A percentile compares a stretch with the other conserved stretches of the same genome.
Conservation (phyloP, 2,113 vertebrate species). For the Mesembrinibis cayennensis region DNA sequence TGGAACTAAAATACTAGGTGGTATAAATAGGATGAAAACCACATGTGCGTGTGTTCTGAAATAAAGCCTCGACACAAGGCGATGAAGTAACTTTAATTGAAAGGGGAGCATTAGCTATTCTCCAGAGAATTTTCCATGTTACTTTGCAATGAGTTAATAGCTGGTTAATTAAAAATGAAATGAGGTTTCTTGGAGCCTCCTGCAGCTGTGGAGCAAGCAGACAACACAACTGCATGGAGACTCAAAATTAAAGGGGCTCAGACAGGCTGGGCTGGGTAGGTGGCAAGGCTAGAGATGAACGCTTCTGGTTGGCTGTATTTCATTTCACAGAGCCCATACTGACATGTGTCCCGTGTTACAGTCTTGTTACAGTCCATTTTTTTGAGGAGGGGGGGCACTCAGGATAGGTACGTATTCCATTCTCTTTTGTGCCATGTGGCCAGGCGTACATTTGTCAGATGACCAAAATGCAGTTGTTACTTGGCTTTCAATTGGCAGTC, state of each 20-base stretch:
- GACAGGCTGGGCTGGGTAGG: neutral
- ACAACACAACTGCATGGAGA: neutral
- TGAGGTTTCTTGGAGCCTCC: neutral
- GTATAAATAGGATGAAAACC: neutral
- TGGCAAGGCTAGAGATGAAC: neutral
- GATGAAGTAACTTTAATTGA: neutral
- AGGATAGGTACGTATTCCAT: neutral
- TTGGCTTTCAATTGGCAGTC: neutral
- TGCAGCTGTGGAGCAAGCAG: neutral
- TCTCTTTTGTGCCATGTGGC: neutral
- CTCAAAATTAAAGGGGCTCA: neutral
- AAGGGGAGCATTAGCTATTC: neutral
- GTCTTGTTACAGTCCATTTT: neutral
- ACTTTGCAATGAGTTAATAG: neutral
- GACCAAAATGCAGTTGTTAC: neutral
- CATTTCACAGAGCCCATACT: neutral
- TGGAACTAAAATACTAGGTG: neutral
- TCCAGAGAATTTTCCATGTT: neutral
- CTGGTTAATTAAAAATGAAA: neutral
- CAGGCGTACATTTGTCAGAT: fast-evolving
- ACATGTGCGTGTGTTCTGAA: neutral
- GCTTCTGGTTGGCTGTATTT: neutral
- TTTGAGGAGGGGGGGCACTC: fast-evolving
- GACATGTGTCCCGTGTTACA: neutral
- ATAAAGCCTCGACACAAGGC: neutral